Conservation (phyloP, 2,797 vertebrate species). For the Sebastes diploproa region DNA sequence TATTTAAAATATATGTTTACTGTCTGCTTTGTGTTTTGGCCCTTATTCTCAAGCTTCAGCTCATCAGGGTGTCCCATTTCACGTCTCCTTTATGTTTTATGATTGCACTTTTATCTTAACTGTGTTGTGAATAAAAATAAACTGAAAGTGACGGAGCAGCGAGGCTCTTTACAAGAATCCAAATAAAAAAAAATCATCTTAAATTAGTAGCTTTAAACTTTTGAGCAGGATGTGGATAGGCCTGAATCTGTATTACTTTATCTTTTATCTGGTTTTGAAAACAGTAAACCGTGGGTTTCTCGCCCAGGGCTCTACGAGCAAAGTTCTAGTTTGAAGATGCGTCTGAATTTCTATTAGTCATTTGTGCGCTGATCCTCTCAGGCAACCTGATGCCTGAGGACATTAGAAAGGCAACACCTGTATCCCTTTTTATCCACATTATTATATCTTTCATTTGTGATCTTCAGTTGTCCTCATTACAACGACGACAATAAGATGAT, state of each 20-base stretch:
- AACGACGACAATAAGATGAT: background rate
- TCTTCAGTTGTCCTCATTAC: background rate
- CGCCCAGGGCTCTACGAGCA: constrained; percentile 10
- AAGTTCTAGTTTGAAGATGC: constrained; percentile 9
- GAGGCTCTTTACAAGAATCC: background rate
- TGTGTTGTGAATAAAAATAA: too few species aligned
- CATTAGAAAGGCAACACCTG: constrained; percentile 12
- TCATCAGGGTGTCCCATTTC: too few species aligned
- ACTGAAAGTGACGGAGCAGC: background rate
- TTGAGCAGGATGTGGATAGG: background rate
- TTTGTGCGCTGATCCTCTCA: constrained; percentile 2
- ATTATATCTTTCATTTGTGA: constrained; percentile 24
- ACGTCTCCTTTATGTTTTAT: too few species aligned
- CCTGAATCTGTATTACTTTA: background rate
- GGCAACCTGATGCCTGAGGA: constrained; percentile 25
- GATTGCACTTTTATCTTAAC: too few species aligned
- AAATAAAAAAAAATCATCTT: background rate
- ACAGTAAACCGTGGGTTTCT: constrained; percentile 2
- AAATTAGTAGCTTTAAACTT: constrained; percentile 16
- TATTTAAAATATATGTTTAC: too few species aligned
- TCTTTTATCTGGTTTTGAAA: constrained; percentile 2
- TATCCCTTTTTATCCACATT: background rate
- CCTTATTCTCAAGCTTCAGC: too few species aligned
- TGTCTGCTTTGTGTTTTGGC: too few species aligned
- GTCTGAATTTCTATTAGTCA: constrained; percentile 14